phyloP scores from a whole-genome alignment of 1,140 invertebrate genomes.

The Ceratitis capitata region DNA sequence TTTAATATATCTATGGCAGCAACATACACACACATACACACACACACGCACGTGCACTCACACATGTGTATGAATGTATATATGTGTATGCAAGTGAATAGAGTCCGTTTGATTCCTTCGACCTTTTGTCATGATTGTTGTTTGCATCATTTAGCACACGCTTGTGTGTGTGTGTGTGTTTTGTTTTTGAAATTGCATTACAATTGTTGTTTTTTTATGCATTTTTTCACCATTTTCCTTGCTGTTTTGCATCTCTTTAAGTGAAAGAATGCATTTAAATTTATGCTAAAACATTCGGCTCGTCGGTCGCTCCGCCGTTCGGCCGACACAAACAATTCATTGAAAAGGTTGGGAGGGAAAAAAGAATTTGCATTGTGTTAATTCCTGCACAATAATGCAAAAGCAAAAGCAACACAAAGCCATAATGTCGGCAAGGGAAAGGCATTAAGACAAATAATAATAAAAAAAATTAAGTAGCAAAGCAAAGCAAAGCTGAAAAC shows the following conservation, averaged over 20 bases:
- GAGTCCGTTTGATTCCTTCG: background rate
- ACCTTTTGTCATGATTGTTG: background rate
- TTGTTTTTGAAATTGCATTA: background rate
- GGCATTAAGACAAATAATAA: background rate
- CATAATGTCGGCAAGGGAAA: background rate
- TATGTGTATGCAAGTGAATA: background rate
- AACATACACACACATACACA: background rate
- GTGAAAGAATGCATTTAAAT: constrained; percentile 34
- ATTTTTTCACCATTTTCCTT: background rate
- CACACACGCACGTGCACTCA: background rate
- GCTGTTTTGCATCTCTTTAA: constrained; percentile 10
- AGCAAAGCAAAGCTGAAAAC: background rate
- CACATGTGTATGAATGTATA: background rate
- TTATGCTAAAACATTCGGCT: background rate
- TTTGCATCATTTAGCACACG: background rate
- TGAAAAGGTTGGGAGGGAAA: too few species aligned
- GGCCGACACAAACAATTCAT: too few species aligned
- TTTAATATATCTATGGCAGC: background rate
- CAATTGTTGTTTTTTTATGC: background rate
- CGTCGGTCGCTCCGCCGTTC: background rate
- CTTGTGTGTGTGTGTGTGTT: background rate
- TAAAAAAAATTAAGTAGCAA: too few species aligned
- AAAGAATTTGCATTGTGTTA: constrained; percentile 25
- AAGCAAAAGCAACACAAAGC: background rate
- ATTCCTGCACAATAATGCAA: constrained; percentile 22